Base-by-base conservation (phyloP, 2,113 vertebrate genomes). In the Aspiorhynchus laticeps region DNA sequence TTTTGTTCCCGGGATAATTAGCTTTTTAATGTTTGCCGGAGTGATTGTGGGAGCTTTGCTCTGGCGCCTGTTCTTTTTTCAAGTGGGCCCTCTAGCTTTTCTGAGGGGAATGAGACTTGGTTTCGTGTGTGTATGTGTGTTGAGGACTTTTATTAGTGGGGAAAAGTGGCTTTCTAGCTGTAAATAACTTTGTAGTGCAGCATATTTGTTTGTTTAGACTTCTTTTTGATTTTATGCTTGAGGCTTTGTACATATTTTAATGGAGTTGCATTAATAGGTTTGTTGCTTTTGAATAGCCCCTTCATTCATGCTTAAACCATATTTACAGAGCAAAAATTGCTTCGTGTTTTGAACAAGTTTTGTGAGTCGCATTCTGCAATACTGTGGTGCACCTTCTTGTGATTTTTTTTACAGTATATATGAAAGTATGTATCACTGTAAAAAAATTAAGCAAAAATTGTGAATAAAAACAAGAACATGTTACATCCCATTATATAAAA, bases 1-100 rank as follows among this genome's bases (percentile, higher is more conserved):
- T 94, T 95, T 95, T 95, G 94, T 95, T 95, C 87, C 89, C 82
- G 91, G 92, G 93, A 93, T 95, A 94, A 95, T 95, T 93, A 94
- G 93, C 89, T 91, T 93, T 95, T 93, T 90, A 94, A 93, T 94
- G 93, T 94, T 90, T 91, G 91, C 69, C 51, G 90, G 90, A 91
- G 90, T 91, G 93, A 92, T 90, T 91, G 92, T 88, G 88, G 51
- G 41, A 89, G 93, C 89, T 92, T 86, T 91, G 91, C 90, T 90
- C 90, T 91, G 88, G 90, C 89, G 89, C 89, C 17, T 48, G 87
- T 86, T 90, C 88, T 87, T 91, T 91, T 88, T 91, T 87, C 83
- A 91, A 95, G 92, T 89, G 92, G 93, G 93, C 92, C 93, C 94
- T 93, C 93, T 93, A 91, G 93, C 92, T 93, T 91, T 93, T 91